Evolutionary conservation across 2,888 invertebrate genomes (phyloP).

Genomic region (Stenolophus ochropezus): DNA sequence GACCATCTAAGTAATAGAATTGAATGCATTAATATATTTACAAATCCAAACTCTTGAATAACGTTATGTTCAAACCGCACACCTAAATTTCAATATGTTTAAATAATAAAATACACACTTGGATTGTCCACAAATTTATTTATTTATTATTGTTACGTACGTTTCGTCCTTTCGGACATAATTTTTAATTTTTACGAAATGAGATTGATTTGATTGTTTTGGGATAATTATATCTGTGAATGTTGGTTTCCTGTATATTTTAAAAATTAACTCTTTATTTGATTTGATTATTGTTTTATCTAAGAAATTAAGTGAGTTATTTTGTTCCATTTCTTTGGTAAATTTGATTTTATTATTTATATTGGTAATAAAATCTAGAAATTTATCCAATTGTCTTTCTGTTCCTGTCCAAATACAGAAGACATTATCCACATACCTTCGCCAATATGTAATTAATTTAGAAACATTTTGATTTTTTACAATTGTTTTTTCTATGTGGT

Average conservation of each 20-base stretch:
- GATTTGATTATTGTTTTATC: neutral
- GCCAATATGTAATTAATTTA: neutral
- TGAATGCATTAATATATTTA: neutral
- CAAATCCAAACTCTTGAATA: neutral
- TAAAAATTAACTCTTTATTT: neutral
- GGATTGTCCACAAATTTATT: too few species aligned
- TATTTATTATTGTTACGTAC: too few species aligned
- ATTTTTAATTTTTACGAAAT: neutral
- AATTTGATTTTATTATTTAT: neutral
- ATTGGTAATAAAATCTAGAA: neutral
- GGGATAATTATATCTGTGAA: neutral
- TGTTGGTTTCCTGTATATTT: neutral
- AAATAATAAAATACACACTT: too few species aligned
- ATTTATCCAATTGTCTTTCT: neutral
- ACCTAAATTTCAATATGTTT: too few species aligned
- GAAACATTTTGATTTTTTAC: neutral
- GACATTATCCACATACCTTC: neutral
- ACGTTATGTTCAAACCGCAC: too few species aligned
- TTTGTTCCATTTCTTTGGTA: neutral
- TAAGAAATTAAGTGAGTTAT: neutral
- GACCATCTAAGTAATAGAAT: neutral
- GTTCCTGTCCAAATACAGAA: conserved; percentile 6
- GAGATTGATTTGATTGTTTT: neutral
- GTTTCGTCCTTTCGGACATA: too few species aligned
- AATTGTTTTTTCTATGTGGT: neutral